Evolutionary conservation across 2,113 vertebrate species (phyloP), one percentile per base, ranked within the genome.

Genomic region (western clawed frog (Xenopus tropicalis)): DNA sequence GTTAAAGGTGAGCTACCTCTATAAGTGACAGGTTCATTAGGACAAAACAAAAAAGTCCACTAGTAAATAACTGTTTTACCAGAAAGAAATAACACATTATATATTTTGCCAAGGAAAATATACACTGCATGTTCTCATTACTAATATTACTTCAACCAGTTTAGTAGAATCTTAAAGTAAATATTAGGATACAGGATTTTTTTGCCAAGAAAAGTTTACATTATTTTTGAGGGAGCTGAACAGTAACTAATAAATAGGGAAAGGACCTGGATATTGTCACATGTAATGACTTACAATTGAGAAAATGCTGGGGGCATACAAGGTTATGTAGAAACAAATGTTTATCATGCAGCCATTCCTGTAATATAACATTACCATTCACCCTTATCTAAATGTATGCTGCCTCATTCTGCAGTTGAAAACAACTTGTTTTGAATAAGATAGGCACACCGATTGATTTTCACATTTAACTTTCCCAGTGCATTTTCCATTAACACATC

Each of bases 251-350:
- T 54, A 54, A 54, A 17, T n/a, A 54, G 3, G 19, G 1, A n/a
- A n/a, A 54, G 19, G 52, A 54, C 52, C 52, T 54, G 52, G 52
- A n/a, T 17, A 54, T 54, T 54, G 52, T 54, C 52, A 54, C 16
- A 17, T n/a, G 7, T n/a, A 54, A 54, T 54, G 19, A 6, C 52
- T 54, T 17, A 54, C 3, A 17, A 10, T 3, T 2, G 52, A 54
- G 52, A 17, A 54, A 17, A 17, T n/a, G 52, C 17, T 54, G 52
- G 52, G 52, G 17, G 52, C 52, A 54, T n/a, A 10, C 8, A 17
- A 54, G 52, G 52, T 54, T 54, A 54, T 54, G 52, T n/a, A 54
- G 52, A 54, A 54, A 54, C n/a, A 54, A 54, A n/a, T n/a, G 16
- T 54, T 54, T 54, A 54, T 19, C 19, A 17, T 54, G 16, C 16